phyloP scores from a whole-genome alignment of 2,888 invertebrate genomes.

The Didymodactylos carnosus region DNA sequence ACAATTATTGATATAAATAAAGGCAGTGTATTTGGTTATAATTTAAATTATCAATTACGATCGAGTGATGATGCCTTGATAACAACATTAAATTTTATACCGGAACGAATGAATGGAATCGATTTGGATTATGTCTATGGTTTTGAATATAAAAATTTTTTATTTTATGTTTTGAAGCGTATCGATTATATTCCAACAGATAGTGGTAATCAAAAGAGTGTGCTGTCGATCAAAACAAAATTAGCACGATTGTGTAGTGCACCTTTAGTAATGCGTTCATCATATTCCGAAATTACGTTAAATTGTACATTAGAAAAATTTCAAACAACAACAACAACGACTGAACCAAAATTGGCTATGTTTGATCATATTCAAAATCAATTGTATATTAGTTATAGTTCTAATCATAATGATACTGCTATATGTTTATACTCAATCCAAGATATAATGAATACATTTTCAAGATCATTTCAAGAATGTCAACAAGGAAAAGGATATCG shows the following conservation, averaged over 20 bases:
- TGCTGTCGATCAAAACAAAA: too few species aligned
- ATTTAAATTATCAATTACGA: neutral
- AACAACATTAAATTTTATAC: neutral
- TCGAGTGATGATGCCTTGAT: neutral
- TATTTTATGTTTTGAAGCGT: neutral
- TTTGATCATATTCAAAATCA: neutral
- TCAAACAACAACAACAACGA: neutral
- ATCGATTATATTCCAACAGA: too few species aligned
- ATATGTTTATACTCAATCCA: neutral
- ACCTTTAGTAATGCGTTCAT: neutral
- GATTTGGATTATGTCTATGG: neutral
- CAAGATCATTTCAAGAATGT: neutral
- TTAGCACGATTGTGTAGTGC: neutral
- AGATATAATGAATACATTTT: neutral
- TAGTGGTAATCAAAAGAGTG: too few species aligned
- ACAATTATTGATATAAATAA: neutral
- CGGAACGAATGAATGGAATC: neutral
- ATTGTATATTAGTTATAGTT: neutral
- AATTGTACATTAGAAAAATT: neutral
- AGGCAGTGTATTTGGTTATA: neutral
- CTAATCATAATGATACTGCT: too few species aligned
- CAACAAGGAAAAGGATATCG: neutral
- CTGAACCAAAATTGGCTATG: too few species aligned
- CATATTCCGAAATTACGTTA: neutral
- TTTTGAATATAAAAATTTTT: neutral